These are phyloP conservation scores for Siniperca chuatsi DNA, from an alignment of 2,113 vertebrate species.

Conservation along the genomic window DNA sequence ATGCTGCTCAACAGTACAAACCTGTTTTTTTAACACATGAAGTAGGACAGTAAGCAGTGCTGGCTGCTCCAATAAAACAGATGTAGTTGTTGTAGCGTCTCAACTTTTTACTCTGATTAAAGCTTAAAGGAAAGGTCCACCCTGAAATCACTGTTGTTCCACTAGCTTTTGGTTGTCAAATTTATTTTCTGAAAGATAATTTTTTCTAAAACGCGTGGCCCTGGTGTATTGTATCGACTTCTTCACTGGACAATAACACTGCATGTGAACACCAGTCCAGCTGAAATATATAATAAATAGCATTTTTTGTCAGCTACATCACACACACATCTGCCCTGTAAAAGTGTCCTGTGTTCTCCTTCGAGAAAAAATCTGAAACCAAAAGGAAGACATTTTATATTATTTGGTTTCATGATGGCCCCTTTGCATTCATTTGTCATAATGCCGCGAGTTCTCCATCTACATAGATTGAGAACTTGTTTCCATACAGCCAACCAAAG, in stretches of 20 bases:
- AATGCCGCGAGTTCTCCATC: neutral
- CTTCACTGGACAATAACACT: neutral
- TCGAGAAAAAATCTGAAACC: too few relatives aligned
- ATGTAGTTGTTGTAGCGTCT: neutral
- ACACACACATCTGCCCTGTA: too few relatives aligned
- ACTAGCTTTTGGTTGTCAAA: neutral
- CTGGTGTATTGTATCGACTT: too few relatives aligned
- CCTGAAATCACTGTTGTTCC: neutral
- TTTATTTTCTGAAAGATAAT: too few relatives aligned
- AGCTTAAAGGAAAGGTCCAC: neutral
- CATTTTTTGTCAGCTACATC: too few relatives aligned
- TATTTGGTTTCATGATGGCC: neutral
- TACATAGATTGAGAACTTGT: neutral
- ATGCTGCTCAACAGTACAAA: conserved; percentile 28
- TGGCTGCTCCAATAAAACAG: conserved; percentile 7
- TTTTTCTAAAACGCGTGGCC: too few relatives aligned
- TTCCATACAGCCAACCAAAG: too few relatives aligned
- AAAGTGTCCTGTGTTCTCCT: too few relatives aligned
- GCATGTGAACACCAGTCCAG: neutral
- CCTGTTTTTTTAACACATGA: conserved; percentile 25
- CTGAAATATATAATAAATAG: too few relatives aligned
- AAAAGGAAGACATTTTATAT: too few relatives aligned
- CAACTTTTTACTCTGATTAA: neutral
- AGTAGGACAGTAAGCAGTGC: conserved; percentile 42
- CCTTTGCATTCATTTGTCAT: neutral